Evolutionary conservation across 2,797 vertebrate species (phyloP).

Genomic region (Scyliorhinus canicula): DNA sequence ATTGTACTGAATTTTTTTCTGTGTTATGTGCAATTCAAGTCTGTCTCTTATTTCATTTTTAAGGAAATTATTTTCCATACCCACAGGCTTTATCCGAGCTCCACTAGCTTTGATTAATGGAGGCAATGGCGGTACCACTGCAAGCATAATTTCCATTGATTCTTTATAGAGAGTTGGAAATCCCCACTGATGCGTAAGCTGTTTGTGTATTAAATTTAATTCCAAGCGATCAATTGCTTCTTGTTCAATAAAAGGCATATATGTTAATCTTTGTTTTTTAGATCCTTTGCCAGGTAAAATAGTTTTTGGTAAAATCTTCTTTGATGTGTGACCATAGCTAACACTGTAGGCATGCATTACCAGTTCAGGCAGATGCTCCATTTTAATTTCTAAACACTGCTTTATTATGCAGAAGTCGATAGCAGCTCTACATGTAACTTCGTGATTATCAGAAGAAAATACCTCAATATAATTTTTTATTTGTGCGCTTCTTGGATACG

Average conservation of each 20-base stretch:
- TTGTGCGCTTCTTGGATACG: not conserved
- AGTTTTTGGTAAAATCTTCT: not conserved
- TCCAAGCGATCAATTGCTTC: slow-evolving; percentile 20
- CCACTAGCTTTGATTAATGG: not conserved
- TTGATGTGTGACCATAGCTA: not conserved
- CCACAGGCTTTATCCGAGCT: not conserved
- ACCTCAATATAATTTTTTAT: not conserved
- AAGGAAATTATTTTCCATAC: not conserved
- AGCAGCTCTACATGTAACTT: not conserved
- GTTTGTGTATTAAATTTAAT: slow-evolving; percentile 16
- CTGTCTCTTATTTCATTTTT: not conserved
- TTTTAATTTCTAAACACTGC: slow-evolving; percentile 26
- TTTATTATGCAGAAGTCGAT: slow-evolving; percentile 12
- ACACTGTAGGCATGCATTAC: not conserved
- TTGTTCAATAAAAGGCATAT: slow-evolving; percentile 11
- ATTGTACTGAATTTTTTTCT: slow-evolving; percentile 19
- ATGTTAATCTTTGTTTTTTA: not conserved
- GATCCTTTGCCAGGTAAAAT: not conserved
- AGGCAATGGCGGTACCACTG: not conserved
- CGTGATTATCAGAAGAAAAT: not conserved
- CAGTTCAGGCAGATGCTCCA: not conserved
- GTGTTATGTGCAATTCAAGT: slow-evolving; percentile 25
- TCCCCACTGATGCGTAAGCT: not conserved
- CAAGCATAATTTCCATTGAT: slow-evolving; percentile 2
- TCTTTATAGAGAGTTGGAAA: not conserved